Base-by-base conservation (phyloP, 2,888 invertebrate genomes). In the Drosophila flavopinicola region DNA sequence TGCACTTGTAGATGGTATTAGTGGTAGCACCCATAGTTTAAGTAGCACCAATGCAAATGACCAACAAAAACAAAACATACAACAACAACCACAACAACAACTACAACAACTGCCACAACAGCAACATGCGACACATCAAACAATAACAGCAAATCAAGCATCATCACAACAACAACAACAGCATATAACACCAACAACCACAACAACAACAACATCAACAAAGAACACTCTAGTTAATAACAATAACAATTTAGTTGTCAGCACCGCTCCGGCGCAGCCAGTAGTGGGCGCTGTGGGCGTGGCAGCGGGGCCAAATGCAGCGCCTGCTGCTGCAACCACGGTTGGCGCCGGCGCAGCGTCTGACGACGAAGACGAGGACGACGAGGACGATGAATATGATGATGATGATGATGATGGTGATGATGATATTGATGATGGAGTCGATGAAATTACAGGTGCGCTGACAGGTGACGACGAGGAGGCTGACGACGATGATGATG, bases 381-480 rank as follows among this genome's bases (percentile, higher is more conserved):
- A 67, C 37, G 77, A 66, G 3, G 68, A 72, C 10, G 64, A 72
- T 37, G 72, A 75, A 41, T 70, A 71, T 35, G 78, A 77, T 20
- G 70, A 75, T 29, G 73, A 68, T 45, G 73, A 74, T 48, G 71
- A 65, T 64, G 76, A 74, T 67, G 73, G 64, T 70, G 84, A 68
- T 53, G 92, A 91, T 44, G 92, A 92, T 71, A 89, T 90, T 86
- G 91, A 90, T 86, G 91, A 90, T 85, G 94, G 93, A 59, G 94
- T 94, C 66, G 94, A 94, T 78, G 94, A 93, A 47, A 94, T 93
- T 59, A 93, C 93, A 41, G 94, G 94, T 52, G 94, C 94, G 37
- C 92, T 93, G 32, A 94, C 94, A 47, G 94, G 94, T 41, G 94
- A 94, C 20, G 95, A 94, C 24, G 94, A 94, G 45, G 94, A 94